These are phyloP conservation scores for Phragmatobia fuliginosa DNA, from an alignment of 2,888 invertebrate species.

Conservation along the genomic window DNA sequence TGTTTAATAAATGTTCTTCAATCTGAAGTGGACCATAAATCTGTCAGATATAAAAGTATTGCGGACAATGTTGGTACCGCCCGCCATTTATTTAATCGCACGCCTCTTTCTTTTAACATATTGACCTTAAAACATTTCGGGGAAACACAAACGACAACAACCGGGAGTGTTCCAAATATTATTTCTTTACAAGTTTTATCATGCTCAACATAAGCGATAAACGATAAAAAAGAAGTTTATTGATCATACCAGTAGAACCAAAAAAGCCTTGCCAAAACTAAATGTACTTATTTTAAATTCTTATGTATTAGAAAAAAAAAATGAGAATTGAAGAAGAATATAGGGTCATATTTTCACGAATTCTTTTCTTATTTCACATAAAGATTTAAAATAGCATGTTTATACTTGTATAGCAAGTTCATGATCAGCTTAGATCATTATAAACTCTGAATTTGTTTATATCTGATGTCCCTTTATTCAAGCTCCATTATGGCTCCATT, in stretches of 20 bases:
- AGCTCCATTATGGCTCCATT: too few species aligned
- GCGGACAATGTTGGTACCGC: slow-evolving; percentile 48
- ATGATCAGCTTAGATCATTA: too few species aligned
- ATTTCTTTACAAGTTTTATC: background rate
- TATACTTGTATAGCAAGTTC: too few species aligned
- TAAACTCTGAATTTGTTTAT: too few species aligned
- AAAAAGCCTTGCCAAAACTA: background rate
- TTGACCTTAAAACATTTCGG: slow-evolving; percentile 36
- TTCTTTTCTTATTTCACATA: too few species aligned
- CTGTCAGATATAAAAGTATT: slow-evolving; percentile 55
- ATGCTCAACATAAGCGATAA: background rate
- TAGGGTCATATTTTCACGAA: too few species aligned
- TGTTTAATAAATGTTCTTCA: slow-evolving; percentile 54
- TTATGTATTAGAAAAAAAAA: too few species aligned
- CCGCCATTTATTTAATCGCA: slow-evolving; percentile 46
- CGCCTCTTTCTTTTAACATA: slow-evolving; percentile 26
- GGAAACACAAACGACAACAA: slow-evolving; percentile 5
- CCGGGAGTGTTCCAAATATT: slow-evolving; percentile 4
- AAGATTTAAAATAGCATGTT: too few species aligned
- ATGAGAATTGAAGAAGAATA: too few species aligned
- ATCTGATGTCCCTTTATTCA: too few species aligned
- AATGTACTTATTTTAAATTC: background rate
- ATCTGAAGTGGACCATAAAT: slow-evolving; percentile 61
- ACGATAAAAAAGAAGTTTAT: background rate
- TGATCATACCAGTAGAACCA: background rate